phyloP scores from a whole-genome alignment of 2,888 invertebrate genomes.

The Bembecia ichneumoniformis region DNA sequence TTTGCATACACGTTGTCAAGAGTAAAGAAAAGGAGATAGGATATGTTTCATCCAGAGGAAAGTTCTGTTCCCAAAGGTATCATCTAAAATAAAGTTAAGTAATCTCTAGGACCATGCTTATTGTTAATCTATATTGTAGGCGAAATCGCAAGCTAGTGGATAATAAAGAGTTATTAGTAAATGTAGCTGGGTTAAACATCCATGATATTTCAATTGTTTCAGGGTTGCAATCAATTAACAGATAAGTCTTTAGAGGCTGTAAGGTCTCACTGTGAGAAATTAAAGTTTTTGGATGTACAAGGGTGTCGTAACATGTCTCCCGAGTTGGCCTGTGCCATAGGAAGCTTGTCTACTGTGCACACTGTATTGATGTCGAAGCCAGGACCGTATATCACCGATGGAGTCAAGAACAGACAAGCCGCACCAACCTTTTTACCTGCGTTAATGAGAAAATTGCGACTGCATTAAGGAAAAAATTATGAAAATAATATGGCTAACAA shows the following conservation, averaged over 20 bases:
- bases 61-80: too few relatives aligned
- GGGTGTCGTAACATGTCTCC: constrained; percentile 64
- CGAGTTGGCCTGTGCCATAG: constrained; percentile 55
- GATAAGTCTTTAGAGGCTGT: constrained; percentile 70
- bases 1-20: too few relatives aligned
- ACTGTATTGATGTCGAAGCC: constrained; percentile 63
- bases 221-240: constrained; percentile 75
- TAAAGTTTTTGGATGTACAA: constrained; percentile 73
- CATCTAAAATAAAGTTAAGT: too few relatives aligned
- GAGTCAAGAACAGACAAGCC: constrained; percentile 44
- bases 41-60: too few relatives aligned
- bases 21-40: too few relatives aligned
- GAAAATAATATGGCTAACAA: too few relatives aligned
- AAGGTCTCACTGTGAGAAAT: constrained; percentile 53
- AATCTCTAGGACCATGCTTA: too few relatives aligned
- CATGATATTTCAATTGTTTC: constrained; percentile 25
- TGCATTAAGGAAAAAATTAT: constrained; percentile 27
- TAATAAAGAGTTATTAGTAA: too few relatives aligned
- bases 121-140: too few relatives aligned
- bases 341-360: constrained; percentile 46
- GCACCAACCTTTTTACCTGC: constrained; percentile 53
- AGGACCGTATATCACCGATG: constrained; percentile 54
- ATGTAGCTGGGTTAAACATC: too few relatives aligned
- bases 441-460: constrained; percentile 49
- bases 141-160: too few relatives aligned